Base-by-base conservation (phyloP, 2,888 invertebrate genomes). In the Limenitis camilla region DNA sequence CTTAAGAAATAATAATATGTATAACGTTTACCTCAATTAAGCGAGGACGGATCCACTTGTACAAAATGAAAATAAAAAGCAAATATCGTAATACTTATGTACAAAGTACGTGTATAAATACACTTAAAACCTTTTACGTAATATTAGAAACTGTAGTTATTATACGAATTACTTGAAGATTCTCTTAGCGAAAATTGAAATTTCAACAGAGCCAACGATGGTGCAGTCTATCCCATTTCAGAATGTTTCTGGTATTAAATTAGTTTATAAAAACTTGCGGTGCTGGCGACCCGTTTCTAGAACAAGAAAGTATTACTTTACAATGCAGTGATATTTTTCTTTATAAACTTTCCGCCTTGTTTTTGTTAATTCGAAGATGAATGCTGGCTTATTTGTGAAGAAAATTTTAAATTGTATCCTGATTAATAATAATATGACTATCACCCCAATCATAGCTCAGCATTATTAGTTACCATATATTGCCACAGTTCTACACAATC, bases 311-410 rank as follows among this genome's bases (percentile, higher is more conserved):
- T 74, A 74, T 76, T 75, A 77, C 70, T 78, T 75, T 76, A 69
- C 74, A 71, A 69, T 80, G 77, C 79, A 76, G 77, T 77, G 76
- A 78, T 77, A 81, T 79, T 80, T 78, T 81, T 80, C 80, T 81
- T 81, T 79, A 80, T 79, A 74, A 77, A 77, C 71, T 72, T 69
- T 63, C 71, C 61, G 70, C 69, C 66, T 69, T 71, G 56, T 59
- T 61, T 61, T 59, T 60, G 63, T 65, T 62, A 59, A 53, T 56
- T 44, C 43, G 9, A 44, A 52, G 52, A 52, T 49, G 44, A 52
- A 54, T 52, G 41, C 47, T 52, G 53, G 36, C 49, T 46, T 10
- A 44, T 40, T 46, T 63, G 67, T 64, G 61, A 66, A 32, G 41
- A 11, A 31, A 31, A 27, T 30, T 8, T 40, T 2, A 9, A 7